Conservation (phyloP, 2,113 vertebrate genomes). For the Siniperca chuatsi region DNA sequence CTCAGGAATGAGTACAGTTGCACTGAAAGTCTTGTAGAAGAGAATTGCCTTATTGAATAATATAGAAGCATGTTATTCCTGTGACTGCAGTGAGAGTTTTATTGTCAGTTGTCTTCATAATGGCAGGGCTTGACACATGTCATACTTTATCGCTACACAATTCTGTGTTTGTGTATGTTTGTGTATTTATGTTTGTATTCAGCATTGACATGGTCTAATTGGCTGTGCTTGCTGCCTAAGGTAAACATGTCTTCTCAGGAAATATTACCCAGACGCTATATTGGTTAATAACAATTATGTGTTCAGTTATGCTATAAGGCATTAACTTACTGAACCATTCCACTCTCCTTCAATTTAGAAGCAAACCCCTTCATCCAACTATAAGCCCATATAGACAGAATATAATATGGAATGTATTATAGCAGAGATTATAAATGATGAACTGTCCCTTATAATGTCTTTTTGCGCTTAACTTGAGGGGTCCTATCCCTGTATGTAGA, state of each 20-base stretch:
- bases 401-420: neutral
- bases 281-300: conserved; percentile 62
- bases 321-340: conserved; percentile 21
- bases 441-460: neutral
- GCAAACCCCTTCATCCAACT: neutral
- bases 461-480: conserved; percentile 6
- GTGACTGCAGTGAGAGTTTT: conserved; percentile 49
- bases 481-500: neutral
- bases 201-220: conserved; percentile 59
- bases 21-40: conserved; percentile 39
- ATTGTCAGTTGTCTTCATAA: conserved; percentile 61
- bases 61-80: conserved; percentile 58
- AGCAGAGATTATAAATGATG: neutral
- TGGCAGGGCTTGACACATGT: conserved; percentile 50
- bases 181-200: conserved; percentile 44
- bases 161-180: conserved; percentile 15
- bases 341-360: conserved; percentile 17
- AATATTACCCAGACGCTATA: conserved; percentile 61
- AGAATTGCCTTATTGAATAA: conserved; percentile 66
- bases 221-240: conserved; percentile 42
- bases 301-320: conserved; percentile 34
- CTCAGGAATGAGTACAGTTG: conserved; percentile 18
- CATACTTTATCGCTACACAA: conserved; percentile 44
- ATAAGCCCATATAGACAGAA: conserved; percentile 18
- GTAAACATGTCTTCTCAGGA: conserved; percentile 62